Conservation (phyloP, 2,113 vertebrate species). For the Perca flavescens region DNA sequence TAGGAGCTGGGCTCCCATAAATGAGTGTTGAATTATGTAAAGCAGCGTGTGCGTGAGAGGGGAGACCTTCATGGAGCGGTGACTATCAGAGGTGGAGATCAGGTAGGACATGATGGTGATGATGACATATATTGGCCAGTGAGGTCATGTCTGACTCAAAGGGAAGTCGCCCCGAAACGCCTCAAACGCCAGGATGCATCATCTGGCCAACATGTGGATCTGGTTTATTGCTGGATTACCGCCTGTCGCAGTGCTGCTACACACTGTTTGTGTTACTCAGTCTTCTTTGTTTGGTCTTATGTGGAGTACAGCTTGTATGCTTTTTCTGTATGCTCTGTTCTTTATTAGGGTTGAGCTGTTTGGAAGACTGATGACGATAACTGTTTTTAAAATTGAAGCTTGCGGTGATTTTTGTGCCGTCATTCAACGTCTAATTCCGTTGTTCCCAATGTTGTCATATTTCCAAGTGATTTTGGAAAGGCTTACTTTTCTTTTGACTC, state of each 20-base stretch:
- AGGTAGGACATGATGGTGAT: constrained; percentile 53
- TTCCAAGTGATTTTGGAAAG: not conserved
- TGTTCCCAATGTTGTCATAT: not conserved
- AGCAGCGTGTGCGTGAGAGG: constrained; percentile 51
- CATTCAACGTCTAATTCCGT: not conserved
- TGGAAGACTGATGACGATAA: not conserved
- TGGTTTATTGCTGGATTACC: constrained; percentile 69
- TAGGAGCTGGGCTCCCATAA: constrained; percentile 52
- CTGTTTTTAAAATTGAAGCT: not conserved
- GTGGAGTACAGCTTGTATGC: not conserved
- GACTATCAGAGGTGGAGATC: constrained; percentile 70
- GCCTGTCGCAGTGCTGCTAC: constrained; percentile 40
- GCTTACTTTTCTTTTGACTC: not conserved
- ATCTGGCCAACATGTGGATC: constrained; percentile 77
- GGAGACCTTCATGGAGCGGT: constrained; percentile 45
- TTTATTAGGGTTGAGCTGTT: constrained; percentile 11
- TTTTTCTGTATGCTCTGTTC: not conserved
- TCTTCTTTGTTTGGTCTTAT: constrained; percentile 32
- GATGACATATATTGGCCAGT: constrained; percentile 57
- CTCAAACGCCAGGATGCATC: constrained; percentile 55
- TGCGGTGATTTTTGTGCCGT: not conserved
- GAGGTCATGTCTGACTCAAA: constrained; percentile 79
- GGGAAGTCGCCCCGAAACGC: constrained; percentile 34
- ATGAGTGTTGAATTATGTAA: constrained; percentile 74
- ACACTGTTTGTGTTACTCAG: constrained; percentile 52